Evolutionary conservation across 2,113 vertebrate genomes (phyloP).

Genomic region (Crotophaga sulcirostris): DNA sequence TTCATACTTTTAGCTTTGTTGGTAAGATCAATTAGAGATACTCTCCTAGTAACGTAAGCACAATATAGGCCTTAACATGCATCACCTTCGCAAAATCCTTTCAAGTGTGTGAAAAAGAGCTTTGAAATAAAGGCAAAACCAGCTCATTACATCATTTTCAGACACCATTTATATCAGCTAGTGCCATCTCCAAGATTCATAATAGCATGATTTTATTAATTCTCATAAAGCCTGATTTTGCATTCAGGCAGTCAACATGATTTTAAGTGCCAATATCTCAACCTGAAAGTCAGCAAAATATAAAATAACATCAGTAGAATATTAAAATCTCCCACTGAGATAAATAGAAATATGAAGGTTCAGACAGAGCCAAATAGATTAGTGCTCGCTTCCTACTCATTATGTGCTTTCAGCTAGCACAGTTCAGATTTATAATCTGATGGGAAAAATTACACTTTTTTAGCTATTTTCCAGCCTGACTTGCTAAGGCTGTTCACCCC

Average conservation of each 20-base stretch:
- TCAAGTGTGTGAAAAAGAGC: background rate
- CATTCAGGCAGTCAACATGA: constrained; percentile 46
- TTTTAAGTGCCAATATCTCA: constrained; percentile 63
- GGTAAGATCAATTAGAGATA: background rate
- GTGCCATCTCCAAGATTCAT: background rate
- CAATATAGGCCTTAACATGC: background rate
- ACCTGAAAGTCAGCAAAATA: constrained; percentile 63
- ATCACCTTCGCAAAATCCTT: background rate
- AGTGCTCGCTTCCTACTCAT: constrained; percentile 50
- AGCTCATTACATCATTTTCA: constrained; percentile 39
- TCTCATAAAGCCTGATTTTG: constrained; percentile 45
- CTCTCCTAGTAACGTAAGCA: background rate
- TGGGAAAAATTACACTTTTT: background rate
- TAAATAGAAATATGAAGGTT: constrained; percentile 63
- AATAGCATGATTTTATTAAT: constrained; percentile 58
- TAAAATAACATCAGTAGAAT: constrained; percentile 62
- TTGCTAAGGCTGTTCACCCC: background rate
- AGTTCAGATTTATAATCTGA: constrained; percentile 32
- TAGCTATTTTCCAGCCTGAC: constrained; percentile 1
- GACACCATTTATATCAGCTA: constrained; percentile 11
- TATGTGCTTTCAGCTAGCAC: constrained; percentile 49
- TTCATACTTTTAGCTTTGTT: background rate
- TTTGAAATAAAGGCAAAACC: background rate
- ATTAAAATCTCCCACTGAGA: constrained; percentile 71
- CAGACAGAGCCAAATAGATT: constrained; percentile 60